Evolutionary conservation across 2,797 vertebrate species (phyloP).

Genomic region (Nasua narica): DNA sequence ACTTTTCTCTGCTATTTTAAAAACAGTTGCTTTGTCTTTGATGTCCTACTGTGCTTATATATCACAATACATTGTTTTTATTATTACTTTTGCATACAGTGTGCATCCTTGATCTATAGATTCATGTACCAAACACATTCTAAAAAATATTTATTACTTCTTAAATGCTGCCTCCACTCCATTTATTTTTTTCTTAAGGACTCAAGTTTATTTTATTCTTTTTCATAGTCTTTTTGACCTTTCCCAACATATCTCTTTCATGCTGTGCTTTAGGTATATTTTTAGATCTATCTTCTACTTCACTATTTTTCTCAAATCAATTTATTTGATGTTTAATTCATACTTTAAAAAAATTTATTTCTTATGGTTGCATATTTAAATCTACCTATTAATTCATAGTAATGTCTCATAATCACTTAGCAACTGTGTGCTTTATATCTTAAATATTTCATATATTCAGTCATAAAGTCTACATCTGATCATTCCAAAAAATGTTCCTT

Average conservation of each 20-base stretch:
- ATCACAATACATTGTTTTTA: background rate
- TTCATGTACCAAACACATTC: background rate
- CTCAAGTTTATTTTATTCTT: background rate
- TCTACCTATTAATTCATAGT: background rate
- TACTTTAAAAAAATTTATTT: background rate
- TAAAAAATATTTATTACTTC: background rate
- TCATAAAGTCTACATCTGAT: background rate
- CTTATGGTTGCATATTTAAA: background rate
- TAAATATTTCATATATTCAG: background rate
- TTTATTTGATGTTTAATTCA: background rate
- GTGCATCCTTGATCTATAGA: background rate
- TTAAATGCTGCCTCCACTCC: background rate
- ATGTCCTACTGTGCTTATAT: background rate
- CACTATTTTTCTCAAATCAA: background rate
- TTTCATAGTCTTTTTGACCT: background rate
- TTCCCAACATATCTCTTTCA: background rate
- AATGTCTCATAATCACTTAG: background rate
- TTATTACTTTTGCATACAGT: background rate
- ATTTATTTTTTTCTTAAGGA: background rate
- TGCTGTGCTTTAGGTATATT: background rate
- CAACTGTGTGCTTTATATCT: background rate
- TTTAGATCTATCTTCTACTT: background rate
- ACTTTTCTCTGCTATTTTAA: background rate
- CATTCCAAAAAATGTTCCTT: background rate
- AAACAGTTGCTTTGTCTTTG: background rate